Conservation (phyloP, 2,113 vertebrate genomes). For the Mesitornis unicolor region DNA sequence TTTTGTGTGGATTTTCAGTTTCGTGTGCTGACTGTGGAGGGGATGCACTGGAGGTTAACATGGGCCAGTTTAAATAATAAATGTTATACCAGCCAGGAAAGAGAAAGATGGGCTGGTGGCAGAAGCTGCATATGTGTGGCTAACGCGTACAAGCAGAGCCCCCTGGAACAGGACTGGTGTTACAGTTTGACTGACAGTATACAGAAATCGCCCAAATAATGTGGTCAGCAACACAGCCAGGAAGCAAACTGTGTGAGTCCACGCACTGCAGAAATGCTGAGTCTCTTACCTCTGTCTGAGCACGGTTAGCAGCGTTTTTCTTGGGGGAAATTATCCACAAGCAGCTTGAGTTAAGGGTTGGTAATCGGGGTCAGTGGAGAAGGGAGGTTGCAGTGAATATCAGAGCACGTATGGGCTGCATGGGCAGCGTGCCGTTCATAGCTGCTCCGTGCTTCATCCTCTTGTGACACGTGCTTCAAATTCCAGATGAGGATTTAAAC, state of each 20-base stretch:
- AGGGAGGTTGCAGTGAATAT: neutral
- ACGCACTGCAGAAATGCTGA: accelerated
- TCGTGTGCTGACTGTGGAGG: neutral
- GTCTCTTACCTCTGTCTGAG: neutral
- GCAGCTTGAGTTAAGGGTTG: neutral
- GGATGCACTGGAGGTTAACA: neutral
- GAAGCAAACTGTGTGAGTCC: neutral
- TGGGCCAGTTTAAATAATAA: neutral
- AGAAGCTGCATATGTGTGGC: neutral
- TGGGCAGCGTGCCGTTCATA: neutral
- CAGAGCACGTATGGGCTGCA: neutral
- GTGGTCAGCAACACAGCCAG: neutral
- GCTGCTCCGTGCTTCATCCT: neutral
- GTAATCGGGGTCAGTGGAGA: neutral
- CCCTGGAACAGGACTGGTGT: neutral
- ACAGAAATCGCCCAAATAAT: neutral
- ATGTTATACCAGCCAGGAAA: neutral
- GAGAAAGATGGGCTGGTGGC: neutral
- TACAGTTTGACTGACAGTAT: neutral
- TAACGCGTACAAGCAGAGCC: neutral
- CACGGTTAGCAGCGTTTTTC: neutral
- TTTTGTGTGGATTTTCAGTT: neutral
- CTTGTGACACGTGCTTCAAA: neutral
- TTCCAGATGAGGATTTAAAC: neutral
- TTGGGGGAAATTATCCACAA: neutral